Percentiles rank a stretch among this genome's conserved stretches.
These are phyloP conservation scores for Chirona hameri DNA, from an alignment of 2,888 invertebrate genomes.

Conservation along the genomic window DNA sequence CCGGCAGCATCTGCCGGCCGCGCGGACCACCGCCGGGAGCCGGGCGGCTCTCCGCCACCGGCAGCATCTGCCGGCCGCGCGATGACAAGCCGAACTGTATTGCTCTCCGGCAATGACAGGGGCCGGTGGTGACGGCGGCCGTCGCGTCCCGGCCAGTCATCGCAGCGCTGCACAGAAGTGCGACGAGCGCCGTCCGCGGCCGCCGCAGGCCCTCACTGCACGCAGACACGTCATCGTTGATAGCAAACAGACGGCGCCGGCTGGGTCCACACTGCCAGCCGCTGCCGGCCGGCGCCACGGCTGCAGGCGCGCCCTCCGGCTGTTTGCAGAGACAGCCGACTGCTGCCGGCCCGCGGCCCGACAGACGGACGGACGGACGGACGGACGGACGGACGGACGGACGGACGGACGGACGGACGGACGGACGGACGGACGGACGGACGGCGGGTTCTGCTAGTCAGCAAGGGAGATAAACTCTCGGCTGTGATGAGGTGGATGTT, in stretches of 20 bases:
- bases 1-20: too few species aligned
- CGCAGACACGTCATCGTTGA: slow-evolving; percentile 6
- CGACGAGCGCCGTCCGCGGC: neutral
- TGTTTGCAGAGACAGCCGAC: neutral
- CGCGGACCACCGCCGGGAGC: too few species aligned
- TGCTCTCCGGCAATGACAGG: neutral
- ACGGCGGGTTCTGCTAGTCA: too few species aligned
- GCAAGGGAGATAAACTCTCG: too few species aligned
- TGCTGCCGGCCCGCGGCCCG: too few species aligned
- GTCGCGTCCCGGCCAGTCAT: neutral
- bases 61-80: too few species aligned
- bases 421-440: too few species aligned
- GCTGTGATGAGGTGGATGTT: too few species aligned
- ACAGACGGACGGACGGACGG: neutral
- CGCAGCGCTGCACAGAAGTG: neutral
- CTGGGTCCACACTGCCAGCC: neutral
- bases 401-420: too few species aligned
- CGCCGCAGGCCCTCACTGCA: neutral
- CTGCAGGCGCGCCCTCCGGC: neutral
- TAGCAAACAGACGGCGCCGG: neutral
- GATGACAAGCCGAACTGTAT: too few species aligned
- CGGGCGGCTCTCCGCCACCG: too few species aligned
- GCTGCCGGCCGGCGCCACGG: neutral
- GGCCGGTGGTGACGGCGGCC: neutral
- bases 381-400: neutral